Evolutionary conservation across 1,140 invertebrate species (phyloP), one percentile per base, ranked within the genome.

Genomic region (Probaryconus sp.): DNA sequence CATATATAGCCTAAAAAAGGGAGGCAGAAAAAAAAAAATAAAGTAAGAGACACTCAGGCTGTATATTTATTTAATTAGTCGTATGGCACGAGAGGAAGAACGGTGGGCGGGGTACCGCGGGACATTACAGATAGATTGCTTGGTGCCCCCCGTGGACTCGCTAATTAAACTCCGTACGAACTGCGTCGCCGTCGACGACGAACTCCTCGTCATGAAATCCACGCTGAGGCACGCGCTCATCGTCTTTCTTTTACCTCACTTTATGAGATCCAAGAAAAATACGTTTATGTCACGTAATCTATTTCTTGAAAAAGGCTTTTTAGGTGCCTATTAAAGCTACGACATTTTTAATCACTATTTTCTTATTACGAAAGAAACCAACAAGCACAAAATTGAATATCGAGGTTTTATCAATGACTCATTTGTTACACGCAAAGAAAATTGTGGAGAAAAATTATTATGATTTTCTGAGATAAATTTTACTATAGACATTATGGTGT

Each of bases 21-120:
- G 30, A 47, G 6, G 7, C 30, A 10, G 7, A 0, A 33, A 61
- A 50, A 51, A 33, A 43, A 38, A 47, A 30, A 16, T 13, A 58
- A 17, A 30, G 11, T 13, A 13, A 48, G 37, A 40, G 48, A 63
- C 31, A 58, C 51, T 45, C n/a, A 9, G 26, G 10, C 35, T 56
- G 74, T 61, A 64, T 76, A 81, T 81, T 80, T 81, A 80, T 81
- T 81, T 81, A 81, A 81, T 81, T 81, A 80, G 77, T 74, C 61
- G 64, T 61, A 67, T 64, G 26, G 31, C 11, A 65, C 18, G 38
- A 18, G 53, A 63, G 31, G 65, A 35, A 35, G 47, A 6, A 14
- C 42, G 10, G n/a, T n/a, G 48, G 31, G 42, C 14, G 40, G 40
- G 40, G 58, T 45, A 63, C 42, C 55, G 71, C 56, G 58, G 65